These are phyloP conservation scores for Notothenia coriiceps DNA, from an alignment of 2,113 vertebrate species.

Conservation along the genomic window DNA sequence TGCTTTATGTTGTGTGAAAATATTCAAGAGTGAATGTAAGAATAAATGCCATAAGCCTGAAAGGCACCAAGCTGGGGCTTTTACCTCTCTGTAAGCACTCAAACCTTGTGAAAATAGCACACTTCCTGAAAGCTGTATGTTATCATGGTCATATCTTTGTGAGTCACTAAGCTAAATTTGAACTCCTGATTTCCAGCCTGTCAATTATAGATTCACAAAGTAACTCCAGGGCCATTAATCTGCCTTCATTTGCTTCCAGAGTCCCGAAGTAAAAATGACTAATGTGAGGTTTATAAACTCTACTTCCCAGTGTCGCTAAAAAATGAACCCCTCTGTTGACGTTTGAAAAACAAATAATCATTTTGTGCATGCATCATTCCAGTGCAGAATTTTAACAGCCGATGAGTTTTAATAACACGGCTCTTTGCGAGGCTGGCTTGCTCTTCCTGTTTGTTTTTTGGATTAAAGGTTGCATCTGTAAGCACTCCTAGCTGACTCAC, in stretches of 20 bases:
- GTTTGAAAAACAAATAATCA: slow-evolving; percentile 24
- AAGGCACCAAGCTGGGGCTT: not conserved
- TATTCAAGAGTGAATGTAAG: slow-evolving; percentile 17
- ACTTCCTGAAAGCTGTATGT: slow-evolving; percentile 60
- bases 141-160: slow-evolving; percentile 64
- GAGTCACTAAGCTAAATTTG: slow-evolving; percentile 67
- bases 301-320: slow-evolving; percentile 30
- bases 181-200: slow-evolving; percentile 51
- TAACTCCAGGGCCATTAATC: slow-evolving; percentile 43
- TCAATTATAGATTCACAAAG: slow-evolving; percentile 55
- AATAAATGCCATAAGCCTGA: slow-evolving; percentile 18
- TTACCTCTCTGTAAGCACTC: no score
- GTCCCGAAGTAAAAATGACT: slow-evolving; percentile 28
- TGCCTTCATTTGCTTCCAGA: slow-evolving; percentile 10
- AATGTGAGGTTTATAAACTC: slow-evolving; percentile 50
- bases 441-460: slow-evolving; percentile 66
- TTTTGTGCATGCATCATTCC: slow-evolving; percentile 25
- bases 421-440: slow-evolving; percentile 16
- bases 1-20: slow-evolving; percentile 41
- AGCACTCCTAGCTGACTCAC: slow-evolving; percentile 72
- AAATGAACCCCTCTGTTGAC: slow-evolving; percentile 50
- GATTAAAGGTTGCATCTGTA: slow-evolving; percentile 65
- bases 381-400: slow-evolving; percentile 17
- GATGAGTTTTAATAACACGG: slow-evolving; percentile 21
- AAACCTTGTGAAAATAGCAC: slow-evolving; percentile 54